These are phyloP conservation scores for Lasiurus borealis DNA, from an alignment of 2,113 vertebrate species.

Conservation along the genomic window DNA sequence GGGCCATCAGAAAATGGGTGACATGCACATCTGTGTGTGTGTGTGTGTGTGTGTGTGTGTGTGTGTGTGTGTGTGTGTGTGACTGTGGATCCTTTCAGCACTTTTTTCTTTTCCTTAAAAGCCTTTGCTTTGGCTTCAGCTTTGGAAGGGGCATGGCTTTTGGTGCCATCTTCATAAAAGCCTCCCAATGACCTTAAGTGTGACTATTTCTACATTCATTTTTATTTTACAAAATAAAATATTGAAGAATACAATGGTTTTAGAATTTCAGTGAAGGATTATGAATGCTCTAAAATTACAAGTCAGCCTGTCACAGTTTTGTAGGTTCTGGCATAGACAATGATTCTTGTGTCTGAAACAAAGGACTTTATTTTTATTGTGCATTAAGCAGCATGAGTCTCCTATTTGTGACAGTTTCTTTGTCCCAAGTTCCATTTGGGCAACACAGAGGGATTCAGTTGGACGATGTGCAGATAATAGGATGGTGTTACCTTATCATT, in stretches of 20 bases:
- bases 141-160: not conserved
- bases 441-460: not conserved
- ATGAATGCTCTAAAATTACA: not conserved
- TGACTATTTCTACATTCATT: not conserved
- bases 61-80: not conserved
- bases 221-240: not conserved
- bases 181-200: too few relatives aligned
- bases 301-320: not conserved
- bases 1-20: not conserved
- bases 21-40: not conserved
- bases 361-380: not conserved
- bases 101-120: not conserved
- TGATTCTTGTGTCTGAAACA: not conserved
- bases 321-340: not conserved
- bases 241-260: not conserved
- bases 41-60: not conserved
- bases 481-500: not conserved
- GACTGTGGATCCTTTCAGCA: not conserved
- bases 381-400: not conserved
- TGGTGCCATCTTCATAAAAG: not conserved
- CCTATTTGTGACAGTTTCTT: not conserved
- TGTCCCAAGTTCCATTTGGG: not conserved
- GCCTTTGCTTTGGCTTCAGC: not conserved
- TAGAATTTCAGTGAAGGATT: not conserved
- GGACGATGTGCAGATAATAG: not conserved